Percentiles rank a stretch among this genome's conserved stretches.
Evolutionary conservation across 2,113 vertebrate species (phyloP).

Genomic region (Casuarius casuarius): DNA sequence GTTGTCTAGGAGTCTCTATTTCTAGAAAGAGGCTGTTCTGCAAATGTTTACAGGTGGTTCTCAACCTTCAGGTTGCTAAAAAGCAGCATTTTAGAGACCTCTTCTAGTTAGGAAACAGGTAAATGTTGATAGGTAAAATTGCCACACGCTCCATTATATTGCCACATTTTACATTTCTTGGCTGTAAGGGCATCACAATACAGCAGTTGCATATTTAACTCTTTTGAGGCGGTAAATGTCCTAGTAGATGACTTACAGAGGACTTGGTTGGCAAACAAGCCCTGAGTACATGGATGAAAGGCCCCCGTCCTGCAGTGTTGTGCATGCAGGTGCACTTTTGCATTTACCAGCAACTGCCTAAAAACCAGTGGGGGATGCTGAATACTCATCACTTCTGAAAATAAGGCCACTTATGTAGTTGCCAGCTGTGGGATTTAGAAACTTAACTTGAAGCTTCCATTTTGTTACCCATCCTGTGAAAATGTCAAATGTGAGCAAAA

Average conservation of each 20-base stretch:
- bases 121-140: conserved; percentile 37
- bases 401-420: not conserved
- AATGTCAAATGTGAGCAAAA: conserved; percentile 44
- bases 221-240: not conserved
- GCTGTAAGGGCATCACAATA: not conserved
- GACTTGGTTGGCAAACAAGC: not conserved
- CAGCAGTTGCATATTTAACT: conserved; percentile 1
- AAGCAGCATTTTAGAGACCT: conserved; percentile 53
- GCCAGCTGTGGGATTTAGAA: conserved; percentile 1
- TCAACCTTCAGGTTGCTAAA: conserved; percentile 42
- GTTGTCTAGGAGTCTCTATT: conserved; percentile 52
- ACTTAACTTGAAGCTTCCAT: not conserved
- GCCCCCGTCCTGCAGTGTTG: not conserved
- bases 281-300: not conserved
- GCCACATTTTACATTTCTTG: conserved; percentile 41
- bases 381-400: not conserved
- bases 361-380: not conserved
- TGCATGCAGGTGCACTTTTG: not conserved
- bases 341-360: not conserved
- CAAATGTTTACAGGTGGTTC: conserved; percentile 70
- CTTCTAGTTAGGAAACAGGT: conserved; percentile 54
- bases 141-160: conserved; percentile 4
- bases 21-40: not conserved
- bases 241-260: not conserved
- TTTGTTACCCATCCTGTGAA: conserved; percentile 2